These are phyloP conservation scores for Psittacula echo DNA, from an alignment of 2,797 vertebrate genomes.

Conservation along the genomic window DNA sequence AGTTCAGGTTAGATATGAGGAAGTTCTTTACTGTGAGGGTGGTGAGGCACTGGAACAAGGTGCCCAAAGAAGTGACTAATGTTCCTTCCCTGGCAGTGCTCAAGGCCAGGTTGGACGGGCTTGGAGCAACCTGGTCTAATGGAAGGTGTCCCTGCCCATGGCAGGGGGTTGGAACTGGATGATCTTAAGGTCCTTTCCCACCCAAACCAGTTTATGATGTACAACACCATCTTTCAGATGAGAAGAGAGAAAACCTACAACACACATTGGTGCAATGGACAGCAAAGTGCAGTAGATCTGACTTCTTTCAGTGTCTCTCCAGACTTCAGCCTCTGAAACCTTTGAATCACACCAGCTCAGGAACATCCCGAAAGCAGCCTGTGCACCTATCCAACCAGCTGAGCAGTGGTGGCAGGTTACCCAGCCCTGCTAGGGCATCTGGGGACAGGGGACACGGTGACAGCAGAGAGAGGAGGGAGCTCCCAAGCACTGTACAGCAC, in stretches of 20 bases:
- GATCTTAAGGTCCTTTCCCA: not conserved
- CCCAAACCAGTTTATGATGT: not conserved
- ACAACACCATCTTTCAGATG: rapidly evolving
- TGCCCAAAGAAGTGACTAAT: not conserved
- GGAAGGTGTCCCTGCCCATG: not conserved
- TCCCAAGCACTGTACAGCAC: not conserved
- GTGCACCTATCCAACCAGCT: not conserved
- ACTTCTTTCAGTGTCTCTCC: not conserved
- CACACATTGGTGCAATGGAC: rapidly evolving
- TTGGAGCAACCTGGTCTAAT: not conserved
- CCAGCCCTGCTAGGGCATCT: not conserved
- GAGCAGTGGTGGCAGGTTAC: not conserved
- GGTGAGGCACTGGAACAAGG: not conserved
- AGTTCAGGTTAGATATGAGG: not conserved
- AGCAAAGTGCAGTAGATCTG: not conserved
- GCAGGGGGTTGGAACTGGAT: not conserved
- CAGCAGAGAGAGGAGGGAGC: not conserved
- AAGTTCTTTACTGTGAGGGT: not conserved
- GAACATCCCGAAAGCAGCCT: not conserved
- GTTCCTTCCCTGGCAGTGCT: not conserved
- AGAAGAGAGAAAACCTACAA: not conserved
- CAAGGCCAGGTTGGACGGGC: not conserved
- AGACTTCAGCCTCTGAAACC: not conserved
- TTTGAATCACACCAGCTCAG: not conserved
- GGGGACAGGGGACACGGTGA: not conserved